Base-by-base conservation (phyloP, 92 coral and sea anemone genomes). In the Pocillopora grandis region DNA sequence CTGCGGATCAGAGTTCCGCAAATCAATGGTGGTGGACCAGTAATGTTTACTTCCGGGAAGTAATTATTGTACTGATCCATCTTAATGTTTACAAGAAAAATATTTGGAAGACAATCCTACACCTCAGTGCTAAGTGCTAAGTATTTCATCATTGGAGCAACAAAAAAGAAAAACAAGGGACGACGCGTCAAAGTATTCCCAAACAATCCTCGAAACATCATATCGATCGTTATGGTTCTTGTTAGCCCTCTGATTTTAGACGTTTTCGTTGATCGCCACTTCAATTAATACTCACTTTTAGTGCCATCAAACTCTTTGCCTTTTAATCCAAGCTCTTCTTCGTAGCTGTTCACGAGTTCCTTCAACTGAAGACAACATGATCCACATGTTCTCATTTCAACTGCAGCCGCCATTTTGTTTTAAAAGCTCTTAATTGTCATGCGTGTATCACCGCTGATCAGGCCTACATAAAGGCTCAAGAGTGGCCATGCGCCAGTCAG, bases 321-420 rank as follows among this genome's bases (percentile, higher is more conserved):
- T 89, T 90, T 72, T 42, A 94, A 77, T 14, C 98, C 98, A 14
- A 94, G 89, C 55, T 92, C 90, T 56, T 64, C 62, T 90, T 91
- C 92, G 78, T 94, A 94, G 76, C 84, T 82, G 52, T 84, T 89
- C 16, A 94, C 76, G 9, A 94, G 93, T 69, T 94, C 98, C 82
- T 92, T 92, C 64, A 94, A 72, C 66, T 94, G 89, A 2, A 87
- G 64, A 85, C 95, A 94, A 83, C 95, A 94, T 16, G 95, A 87
- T 36, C 98, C 98, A 85, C 98, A 94, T 11, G 95, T 94, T 75
- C 76, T 90, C 48, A 86, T 84, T 3, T 84, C 93, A 68, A 78
- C 73, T 8, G 72, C 61, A 71, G 93, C 93, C 87, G 98, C 98
- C 98, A 94, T 94, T 76, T 94, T 94, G 93, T 23, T 67, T 56